Evolutionary conservation across 2,797 vertebrate species (phyloP), one percentile per base, ranked within the genome.

Genomic region (Acanthurus tractus): DNA sequence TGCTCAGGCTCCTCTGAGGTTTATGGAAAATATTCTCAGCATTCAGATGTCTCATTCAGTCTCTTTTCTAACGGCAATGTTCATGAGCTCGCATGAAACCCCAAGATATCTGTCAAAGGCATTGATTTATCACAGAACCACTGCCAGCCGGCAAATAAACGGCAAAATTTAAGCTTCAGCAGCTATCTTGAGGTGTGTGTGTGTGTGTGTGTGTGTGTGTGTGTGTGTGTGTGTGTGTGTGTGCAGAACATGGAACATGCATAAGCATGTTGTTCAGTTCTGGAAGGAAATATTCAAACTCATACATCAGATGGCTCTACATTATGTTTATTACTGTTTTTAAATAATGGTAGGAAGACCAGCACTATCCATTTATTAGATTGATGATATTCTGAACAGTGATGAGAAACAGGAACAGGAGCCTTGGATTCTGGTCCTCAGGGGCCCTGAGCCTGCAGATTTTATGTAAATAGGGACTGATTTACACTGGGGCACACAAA

Each of bases 71-170:
- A 58, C 67, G 63, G 76, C 5, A 58, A 66, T 57, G 81, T 79
- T 89, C 83, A 81, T 90, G 90, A 79, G 84, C 82, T 58, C 34
- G 82, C 86, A 88, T 84, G 75, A 87, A 82, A 87, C 66, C 71
- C 42, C 18, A n/a, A 69, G 80, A 89, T 86, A 86, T 88, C 78
- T 78, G 85, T 88, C 86, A 77, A 73, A 68, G 76, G 38, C 1
- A 8, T 62, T 88, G 87, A 92, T 93, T 89, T 89, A 91, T 92
- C 89, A 74, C 80, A 80, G 74, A 82, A 38, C 74, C 64, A 38
- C 77, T 15, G 50, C 71, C 42, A 54, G 73, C 71, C 74, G 82
- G 79, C 84, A 90, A 76, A 89, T 83, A 90, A 89, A 90, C 63
- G 46, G 75, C 76, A 57, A 78, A 78, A 90, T 88, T 79, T 83